Base-by-base conservation (phyloP, 2,113 vertebrate species). In the Epinephelus lanceolatus region DNA sequence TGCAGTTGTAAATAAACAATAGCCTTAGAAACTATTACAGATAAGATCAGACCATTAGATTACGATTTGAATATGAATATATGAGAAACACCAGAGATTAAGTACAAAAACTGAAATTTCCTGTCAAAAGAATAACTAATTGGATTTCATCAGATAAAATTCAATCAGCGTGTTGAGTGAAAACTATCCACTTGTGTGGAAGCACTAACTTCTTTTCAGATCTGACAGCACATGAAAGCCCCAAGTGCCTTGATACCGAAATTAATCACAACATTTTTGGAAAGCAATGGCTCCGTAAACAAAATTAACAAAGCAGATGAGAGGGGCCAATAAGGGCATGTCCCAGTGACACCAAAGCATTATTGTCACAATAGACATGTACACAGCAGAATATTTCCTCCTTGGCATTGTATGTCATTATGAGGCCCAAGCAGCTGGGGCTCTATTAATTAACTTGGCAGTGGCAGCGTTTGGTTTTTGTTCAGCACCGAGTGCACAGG, bases 401-500 rank as follows among this genome's bases (percentile, higher is more conserved):
- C 74, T 82, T 92, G 88, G 88, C 78, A 47, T 73, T 78, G 82
- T 33, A 47, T 71, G 78, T 63, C 59, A 74, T 85, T 91, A 86
- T 71, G 78, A 92, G 82, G 85, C 67, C 80, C 69, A 76, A 93
- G 90, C 94, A 95, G 91, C 92, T 94, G 91, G 90, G 91, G 75
- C 88, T 90, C 84, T 91, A 92, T 93, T 94, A 95, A 95, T 95
- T 95, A 95, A 94, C 87, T 95, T 94, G 94, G 95, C 94, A 94
- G 94, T 94, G 92, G 88, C 83, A 85, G 60, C 56, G 15, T 89
- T 94, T 79, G 84, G 66, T 87, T 94, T 91, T 93, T 91, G 84
- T 94, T 94, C 81, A 77, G 82, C 73, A 57, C 61, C 25, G 14
- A 78, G 68, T 84, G 86, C 91, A 87, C 84, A 62, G 27, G 88